Evolutionary conservation across 2,888 invertebrate species (phyloP), one percentile per base, ranked within the genome.

Genomic region (Eristalis tenax): DNA sequence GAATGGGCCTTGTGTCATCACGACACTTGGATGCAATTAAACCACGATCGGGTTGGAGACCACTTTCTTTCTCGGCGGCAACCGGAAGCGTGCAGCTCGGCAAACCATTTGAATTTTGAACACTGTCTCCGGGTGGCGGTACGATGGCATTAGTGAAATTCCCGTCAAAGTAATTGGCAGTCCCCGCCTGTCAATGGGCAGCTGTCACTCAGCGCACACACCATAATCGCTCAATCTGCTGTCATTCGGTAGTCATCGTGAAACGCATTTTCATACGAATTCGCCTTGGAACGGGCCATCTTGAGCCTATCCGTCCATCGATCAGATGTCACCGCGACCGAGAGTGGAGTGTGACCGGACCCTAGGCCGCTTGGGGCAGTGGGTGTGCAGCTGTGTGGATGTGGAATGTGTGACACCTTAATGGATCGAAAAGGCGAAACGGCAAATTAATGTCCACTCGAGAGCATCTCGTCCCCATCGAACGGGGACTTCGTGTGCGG

Each of bases 271-370:
- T 73, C 38, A 3, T 43, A 43, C 15, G 43, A 68, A 71, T 68
- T 71, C 13, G 56, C 28, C 69, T 78, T 77, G 86, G 79, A 83
- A 80, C 83, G 83, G 83, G 87, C 80, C 79, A 73, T 83, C 76
- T 69, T 78, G 32, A 23, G 74, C 59, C 56, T 10, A 61, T 78
- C 74, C 43, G 68, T 83, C 50, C 50, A 18, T 50, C 87, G 50
- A 80, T 87, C 87, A 87, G 63, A n/a, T 76, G 76, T 79, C 76
- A 83, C 75, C 32, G 38, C 40, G 38, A 23, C 68, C 40, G 66
- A n/a, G 61, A 57, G 69, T 81, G 73, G 32, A 57, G 78, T 69
- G 32, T 43, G 70, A 75, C 70, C 43, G 59, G 63, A 84, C 78
- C 78, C 65, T 59, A 74, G 35, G 68, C 50, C 64, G 66, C 74